Evolutionary conservation across 1,140 invertebrate species (phyloP).

Genomic region (Drosophila nebulosa): DNA sequence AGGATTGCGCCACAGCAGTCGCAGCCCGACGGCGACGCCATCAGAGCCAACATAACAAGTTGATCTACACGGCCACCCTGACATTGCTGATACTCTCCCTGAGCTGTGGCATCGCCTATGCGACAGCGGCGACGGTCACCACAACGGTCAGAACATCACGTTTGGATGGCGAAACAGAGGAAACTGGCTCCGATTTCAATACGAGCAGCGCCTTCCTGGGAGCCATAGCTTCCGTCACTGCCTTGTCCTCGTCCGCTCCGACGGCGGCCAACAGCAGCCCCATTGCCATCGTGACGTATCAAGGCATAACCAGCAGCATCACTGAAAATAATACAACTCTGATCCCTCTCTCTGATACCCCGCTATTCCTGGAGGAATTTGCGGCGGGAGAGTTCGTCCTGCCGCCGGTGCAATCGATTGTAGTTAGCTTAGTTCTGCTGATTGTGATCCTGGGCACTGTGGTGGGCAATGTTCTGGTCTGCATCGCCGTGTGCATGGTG

Average conservation of each 20-base stretch:
- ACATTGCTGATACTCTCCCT: constrained; percentile 59
- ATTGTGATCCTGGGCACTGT: constrained; percentile 90
- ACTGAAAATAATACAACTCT: constrained; percentile 49
- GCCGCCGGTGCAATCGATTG: constrained; percentile 83
- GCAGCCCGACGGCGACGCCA: constrained; percentile 48
- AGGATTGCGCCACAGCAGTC: constrained; percentile 30
- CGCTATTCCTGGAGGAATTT: constrained; percentile 46
- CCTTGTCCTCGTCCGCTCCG: neutral
- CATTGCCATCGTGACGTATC: constrained; percentile 48
- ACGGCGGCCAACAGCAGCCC: constrained; percentile 53
- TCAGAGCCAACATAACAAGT: constrained; percentile 37
- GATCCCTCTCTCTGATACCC: constrained; percentile 49
- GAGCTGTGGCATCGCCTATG: constrained; percentile 66
- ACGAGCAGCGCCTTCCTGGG: constrained; percentile 66
- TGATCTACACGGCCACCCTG: constrained; percentile 65
- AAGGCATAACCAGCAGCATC: constrained; percentile 47
- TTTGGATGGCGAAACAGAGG: constrained; percentile 32
- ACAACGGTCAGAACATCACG: constrained; percentile 13
- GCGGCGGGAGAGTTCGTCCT: constrained; percentile 70
- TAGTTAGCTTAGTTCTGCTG: constrained; percentile 87
- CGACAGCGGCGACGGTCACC: constrained; percentile 29
- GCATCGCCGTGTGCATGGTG: constrained; percentile 92
- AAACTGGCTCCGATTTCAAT: constrained; percentile 41
- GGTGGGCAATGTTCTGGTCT: constrained; percentile 94
- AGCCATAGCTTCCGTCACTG: constrained; percentile 48